Conservation (phyloP, 2,888 invertebrate species). For the Acanthosepion lycidas region DNA sequence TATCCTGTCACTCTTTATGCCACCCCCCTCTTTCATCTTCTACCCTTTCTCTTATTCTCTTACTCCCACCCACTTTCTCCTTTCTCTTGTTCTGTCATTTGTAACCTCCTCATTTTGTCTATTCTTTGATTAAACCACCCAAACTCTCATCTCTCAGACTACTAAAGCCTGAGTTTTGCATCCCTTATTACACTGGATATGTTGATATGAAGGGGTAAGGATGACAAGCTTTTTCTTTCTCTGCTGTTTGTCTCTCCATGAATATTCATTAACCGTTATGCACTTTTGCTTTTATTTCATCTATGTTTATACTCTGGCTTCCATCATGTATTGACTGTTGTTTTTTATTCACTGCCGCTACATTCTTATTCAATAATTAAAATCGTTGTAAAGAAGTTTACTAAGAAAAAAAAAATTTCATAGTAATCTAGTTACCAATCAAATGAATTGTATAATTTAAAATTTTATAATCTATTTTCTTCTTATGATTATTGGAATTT, state of each 20-base stretch:
- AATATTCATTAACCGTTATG: not conserved
- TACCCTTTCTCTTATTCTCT: not conserved
- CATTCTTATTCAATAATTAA: not conserved
- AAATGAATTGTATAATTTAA: not conserved
- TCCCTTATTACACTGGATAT: not conserved
- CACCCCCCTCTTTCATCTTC: not conserved
- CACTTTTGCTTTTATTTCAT: not conserved
- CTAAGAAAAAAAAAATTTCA: not conserved
- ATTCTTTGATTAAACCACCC: not conserved
- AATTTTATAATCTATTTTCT: not conserved
- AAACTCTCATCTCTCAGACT: not conserved
- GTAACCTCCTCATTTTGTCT: not conserved
- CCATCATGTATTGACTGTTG: not conserved
- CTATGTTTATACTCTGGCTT: not conserved
- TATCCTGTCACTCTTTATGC: not conserved
- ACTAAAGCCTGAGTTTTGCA: not conserved
- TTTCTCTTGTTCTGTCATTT: not conserved
- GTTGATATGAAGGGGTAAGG: conserved; percentile 33
- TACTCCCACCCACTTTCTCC: not conserved
- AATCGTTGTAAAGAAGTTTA: not conserved
- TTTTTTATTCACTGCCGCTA: not conserved
- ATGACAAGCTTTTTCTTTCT: not conserved
- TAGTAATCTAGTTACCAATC: not conserved
- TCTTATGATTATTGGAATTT: not conserved
- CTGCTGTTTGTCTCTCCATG: not conserved